Percentiles rank a stretch among this genome's conserved stretches.
Conservation (phyloP, 2,113 vertebrate species). For the Hyaena hyaena region DNA sequence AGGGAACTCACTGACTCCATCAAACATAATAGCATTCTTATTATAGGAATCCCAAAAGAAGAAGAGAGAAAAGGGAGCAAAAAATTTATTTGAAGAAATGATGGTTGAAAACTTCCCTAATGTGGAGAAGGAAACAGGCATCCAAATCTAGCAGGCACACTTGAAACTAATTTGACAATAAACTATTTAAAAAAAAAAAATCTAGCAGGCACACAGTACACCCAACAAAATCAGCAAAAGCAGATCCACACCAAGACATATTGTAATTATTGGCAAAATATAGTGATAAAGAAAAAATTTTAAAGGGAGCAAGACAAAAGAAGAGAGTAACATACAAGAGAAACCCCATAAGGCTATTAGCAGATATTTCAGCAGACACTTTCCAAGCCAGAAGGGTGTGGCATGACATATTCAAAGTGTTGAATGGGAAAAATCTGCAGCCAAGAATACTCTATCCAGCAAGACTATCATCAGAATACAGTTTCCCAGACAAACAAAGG, state of each 20-base stretch:
- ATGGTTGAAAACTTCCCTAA: not conserved
- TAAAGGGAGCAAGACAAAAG: not conserved
- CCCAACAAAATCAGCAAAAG: not conserved
- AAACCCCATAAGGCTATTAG: not conserved
- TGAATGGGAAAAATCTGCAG: not conserved
- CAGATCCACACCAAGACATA: not conserved
- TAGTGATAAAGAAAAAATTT: not conserved
- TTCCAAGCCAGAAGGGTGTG: not conserved
- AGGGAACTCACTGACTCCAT: not conserved
- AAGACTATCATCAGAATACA: not conserved
- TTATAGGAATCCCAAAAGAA: not conserved
- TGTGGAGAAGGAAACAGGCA: not conserved
- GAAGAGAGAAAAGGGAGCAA: not conserved
- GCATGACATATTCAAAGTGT: not conserved
- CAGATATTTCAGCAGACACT: not conserved
- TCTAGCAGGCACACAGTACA: not conserved
- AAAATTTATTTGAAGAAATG: not conserved
- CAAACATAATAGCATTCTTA: not conserved
- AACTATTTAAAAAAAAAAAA: not conserved
- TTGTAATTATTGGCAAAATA: not conserved
- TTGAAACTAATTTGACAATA: too few relatives aligned
- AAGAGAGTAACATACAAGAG: not conserved
- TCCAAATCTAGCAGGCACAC: not conserved
- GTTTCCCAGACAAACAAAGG: not conserved
- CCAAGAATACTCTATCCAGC: not conserved